phyloP scores from a whole-genome alignment of 2,888 invertebrate species.

The Diarsia mendica region DNA sequence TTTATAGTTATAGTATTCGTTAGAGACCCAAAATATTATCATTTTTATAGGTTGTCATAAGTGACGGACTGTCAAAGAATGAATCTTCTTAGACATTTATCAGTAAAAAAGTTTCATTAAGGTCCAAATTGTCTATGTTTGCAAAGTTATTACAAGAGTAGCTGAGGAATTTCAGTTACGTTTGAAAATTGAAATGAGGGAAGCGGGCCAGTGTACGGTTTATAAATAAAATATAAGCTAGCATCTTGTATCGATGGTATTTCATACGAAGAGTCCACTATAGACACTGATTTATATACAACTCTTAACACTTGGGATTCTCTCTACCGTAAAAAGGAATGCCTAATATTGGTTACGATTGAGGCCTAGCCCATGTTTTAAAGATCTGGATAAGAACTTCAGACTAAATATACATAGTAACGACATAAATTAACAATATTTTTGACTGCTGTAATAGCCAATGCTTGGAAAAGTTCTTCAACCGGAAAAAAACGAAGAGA shows the following conservation, averaged over 20 bases:
- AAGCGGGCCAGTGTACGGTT: slow-evolving; percentile 39
- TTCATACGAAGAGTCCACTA: slow-evolving; percentile 46
- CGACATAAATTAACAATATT: neutral
- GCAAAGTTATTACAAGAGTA: neutral
- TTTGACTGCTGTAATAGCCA: neutral
- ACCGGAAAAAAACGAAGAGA: neutral
- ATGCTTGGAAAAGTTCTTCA: neutral
- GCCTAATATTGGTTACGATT: slow-evolving; percentile 13
- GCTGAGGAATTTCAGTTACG: slow-evolving; percentile 36
- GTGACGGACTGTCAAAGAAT: slow-evolving; percentile 22
- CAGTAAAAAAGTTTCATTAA: slow-evolving; percentile 6
- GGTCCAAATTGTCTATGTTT: slow-evolving; percentile 15
- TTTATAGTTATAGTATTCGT: slow-evolving; percentile 7
- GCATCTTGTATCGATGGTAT: slow-evolving; percentile 38
- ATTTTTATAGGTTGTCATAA: slow-evolving; percentile 30
- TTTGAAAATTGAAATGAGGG: slow-evolving; percentile 58
- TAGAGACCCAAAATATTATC: neutral
- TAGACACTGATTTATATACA: slow-evolving; percentile 47
- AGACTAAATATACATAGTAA: neutral
- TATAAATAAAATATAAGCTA: slow-evolving; percentile 55
- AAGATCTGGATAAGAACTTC: neutral
- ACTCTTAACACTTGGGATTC: slow-evolving; percentile 21
- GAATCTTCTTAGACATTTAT: slow-evolving; percentile 30
- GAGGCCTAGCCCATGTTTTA: neutral
- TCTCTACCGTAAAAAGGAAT: neutral